Conservation (phyloP, 1,140 invertebrate genomes). For the Saccostrea glomerata region DNA sequence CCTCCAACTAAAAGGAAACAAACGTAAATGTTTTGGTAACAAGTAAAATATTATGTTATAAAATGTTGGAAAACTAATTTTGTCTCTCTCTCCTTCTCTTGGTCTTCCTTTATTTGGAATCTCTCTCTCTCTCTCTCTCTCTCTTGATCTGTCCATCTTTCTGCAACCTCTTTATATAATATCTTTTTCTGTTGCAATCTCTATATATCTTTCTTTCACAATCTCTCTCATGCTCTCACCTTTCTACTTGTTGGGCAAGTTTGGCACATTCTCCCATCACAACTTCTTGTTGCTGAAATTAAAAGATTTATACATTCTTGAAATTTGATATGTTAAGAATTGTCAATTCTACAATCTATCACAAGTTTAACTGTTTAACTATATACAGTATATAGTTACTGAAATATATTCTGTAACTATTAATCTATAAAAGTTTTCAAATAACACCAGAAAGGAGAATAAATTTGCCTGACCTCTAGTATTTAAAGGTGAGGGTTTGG, state of each 20-base stretch:
- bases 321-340: no score
- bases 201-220: background rate
- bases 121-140: background rate
- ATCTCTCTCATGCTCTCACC: slow-evolving; percentile 50
- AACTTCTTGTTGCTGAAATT: slow-evolving; percentile 74
- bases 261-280: slow-evolving; percentile 76
- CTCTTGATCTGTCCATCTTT: background rate
- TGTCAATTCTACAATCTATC: no score
- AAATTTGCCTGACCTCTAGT: background rate
- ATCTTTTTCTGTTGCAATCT: background rate
- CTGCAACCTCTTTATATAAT: no score
- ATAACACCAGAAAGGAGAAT: background rate
- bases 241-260: slow-evolving; percentile 71
- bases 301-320: background rate
- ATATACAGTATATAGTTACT: no score
- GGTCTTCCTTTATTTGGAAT: background rate
- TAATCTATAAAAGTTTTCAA: no score
- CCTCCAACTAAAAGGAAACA: no score
- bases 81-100: background rate
- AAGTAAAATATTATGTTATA: no score
- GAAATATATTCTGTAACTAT: no score
- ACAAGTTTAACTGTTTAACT: no score
- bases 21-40: no score
- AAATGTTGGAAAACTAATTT: no score
- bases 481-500: background rate